Evolutionary conservation across 1,140 invertebrate genomes (phyloP), one percentile per base, ranked within the genome.

Genomic region (Drosophila grimshawi): DNA sequence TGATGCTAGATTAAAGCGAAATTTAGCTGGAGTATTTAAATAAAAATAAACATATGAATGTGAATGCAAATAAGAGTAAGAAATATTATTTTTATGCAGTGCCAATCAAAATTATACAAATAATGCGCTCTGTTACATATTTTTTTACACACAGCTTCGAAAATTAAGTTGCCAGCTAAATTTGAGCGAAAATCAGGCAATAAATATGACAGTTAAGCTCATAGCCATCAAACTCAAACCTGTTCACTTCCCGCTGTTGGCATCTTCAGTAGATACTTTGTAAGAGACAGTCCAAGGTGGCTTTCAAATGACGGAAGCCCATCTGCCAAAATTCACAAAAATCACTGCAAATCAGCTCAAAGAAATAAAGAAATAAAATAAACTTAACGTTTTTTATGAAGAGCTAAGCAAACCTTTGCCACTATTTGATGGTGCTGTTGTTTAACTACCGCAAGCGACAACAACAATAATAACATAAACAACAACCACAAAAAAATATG

Each of bases 361-460:
- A 67, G 30, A 67, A 67, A 68, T 46, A 74, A 32, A 55, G n/a
- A 61, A 73, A 59, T n/a, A 33, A 79, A 55, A 68, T 63, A 53
- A 61, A 60, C 71, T 57, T 19, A 35, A 35, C 57, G 57, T 19
- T 46, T 35, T 19, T 35, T 32, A 46, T 89, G 80, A 88, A 86
- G 80, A 88, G 82, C 72, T 68, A 35, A 53, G 51, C 71, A 82
- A 72, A 86, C 37, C 74, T 72, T 78, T 76, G 66, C 57, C 62
- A 48, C 62, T 56, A 73, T 70, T 71, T 55, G 66, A 51, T 67
- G 66, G 53, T 73, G 76, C 68, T 52, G 81, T 86, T 76, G 71
- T 68, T 71, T 10, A 59, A 70, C 66, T 62, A 62, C 51, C 65
- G 56, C 55, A 53, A 70, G 67, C 60, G 10, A 43, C 67, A 41